These are phyloP conservation scores for Drosophila cardini DNA, from an alignment of 1,140 invertebrate genomes.

Conservation along the genomic window DNA sequence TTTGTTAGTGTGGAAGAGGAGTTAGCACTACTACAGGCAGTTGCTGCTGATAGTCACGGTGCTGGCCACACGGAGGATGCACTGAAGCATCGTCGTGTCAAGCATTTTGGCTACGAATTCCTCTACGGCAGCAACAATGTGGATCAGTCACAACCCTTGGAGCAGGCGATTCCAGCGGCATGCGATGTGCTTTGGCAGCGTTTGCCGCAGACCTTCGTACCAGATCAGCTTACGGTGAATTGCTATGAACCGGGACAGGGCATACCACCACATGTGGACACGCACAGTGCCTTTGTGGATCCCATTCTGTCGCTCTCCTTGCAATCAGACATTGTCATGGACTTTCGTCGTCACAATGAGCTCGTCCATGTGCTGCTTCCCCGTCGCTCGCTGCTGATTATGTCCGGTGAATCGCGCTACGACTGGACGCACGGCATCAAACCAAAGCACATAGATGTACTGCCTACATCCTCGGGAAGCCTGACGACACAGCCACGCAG, in stretches of 20 bases:
- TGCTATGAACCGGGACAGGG: constrained; percentile 96
- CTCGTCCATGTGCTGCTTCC: constrained; percentile 89
- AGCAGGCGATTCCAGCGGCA: constrained; percentile 89
- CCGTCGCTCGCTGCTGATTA: constrained; percentile 92
- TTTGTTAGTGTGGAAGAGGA: constrained; percentile 92
- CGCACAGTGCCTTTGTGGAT: constrained; percentile 96
- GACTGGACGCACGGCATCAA: constrained; percentile 95
- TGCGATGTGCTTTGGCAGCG: constrained; percentile 89
- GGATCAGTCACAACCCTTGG: constrained; percentile 89
- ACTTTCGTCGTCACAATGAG: constrained; percentile 89
- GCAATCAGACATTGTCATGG: constrained; percentile 94
- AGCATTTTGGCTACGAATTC: constrained; percentile 98
- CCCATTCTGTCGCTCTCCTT: constrained; percentile 95
- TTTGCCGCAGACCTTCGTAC: constrained; percentile 85
- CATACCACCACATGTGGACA: constrained; percentile 98
- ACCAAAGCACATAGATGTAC: constrained; percentile 91
- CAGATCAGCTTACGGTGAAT: constrained; percentile 97
- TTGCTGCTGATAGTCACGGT: constrained; percentile 84
- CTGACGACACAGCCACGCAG: constrained; percentile 86
- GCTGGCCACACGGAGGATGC: constrained; percentile 76
- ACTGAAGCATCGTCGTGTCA: constrained; percentile 94
- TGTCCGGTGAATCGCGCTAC: constrained; percentile 93
- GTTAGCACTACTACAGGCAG: constrained; percentile 86
- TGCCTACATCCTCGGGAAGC: constrained; percentile 84
- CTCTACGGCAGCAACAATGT: constrained; percentile 95